phyloP scores from a whole-genome alignment of 2,888 invertebrate species.

The Parthenolecanium corni region DNA sequence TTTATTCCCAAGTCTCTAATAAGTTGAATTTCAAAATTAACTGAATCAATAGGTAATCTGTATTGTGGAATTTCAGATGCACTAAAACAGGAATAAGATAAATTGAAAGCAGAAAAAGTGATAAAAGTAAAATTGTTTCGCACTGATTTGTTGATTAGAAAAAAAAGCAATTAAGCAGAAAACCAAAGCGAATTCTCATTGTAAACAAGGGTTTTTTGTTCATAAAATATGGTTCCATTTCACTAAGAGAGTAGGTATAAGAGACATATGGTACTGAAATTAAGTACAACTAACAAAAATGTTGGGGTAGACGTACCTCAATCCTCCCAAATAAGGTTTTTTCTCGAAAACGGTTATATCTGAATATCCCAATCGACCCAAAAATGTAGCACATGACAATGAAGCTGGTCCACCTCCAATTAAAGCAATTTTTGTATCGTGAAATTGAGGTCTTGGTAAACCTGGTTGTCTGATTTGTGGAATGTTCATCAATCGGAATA shows the following conservation, averaged over 20 bases:
- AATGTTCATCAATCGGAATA: constrained; percentile 88
- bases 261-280: no score
- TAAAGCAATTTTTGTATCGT: constrained; percentile 58
- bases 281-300: neutral
- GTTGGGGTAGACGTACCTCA: constrained; percentile 50
- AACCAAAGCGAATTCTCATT: no score
- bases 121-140: no score
- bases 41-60: constrained; percentile 81
- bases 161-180: no score
- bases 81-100: constrained; percentile 44
- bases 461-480: constrained; percentile 51
- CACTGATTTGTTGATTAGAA: no score
- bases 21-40: constrained; percentile 83
- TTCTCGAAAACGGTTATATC: constrained; percentile 89
- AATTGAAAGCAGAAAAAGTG: no score
- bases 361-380: constrained; percentile 84
- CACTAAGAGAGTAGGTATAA: no score
- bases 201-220: no score
- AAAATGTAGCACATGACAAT: constrained; percentile 89
- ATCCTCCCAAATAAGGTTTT: constrained; percentile 71
- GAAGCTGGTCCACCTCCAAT: constrained; percentile 95
- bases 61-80: constrained; percentile 95
- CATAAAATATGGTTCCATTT: no score
- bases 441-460: constrained; percentile 2
- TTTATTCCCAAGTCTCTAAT: constrained; percentile 88